A percentile compares a stretch with the other conserved stretches of the same genome.
Evolutionary conservation across 1,140 invertebrate genomes (phyloP).

Genomic region (Drosophila novamexicana): DNA sequence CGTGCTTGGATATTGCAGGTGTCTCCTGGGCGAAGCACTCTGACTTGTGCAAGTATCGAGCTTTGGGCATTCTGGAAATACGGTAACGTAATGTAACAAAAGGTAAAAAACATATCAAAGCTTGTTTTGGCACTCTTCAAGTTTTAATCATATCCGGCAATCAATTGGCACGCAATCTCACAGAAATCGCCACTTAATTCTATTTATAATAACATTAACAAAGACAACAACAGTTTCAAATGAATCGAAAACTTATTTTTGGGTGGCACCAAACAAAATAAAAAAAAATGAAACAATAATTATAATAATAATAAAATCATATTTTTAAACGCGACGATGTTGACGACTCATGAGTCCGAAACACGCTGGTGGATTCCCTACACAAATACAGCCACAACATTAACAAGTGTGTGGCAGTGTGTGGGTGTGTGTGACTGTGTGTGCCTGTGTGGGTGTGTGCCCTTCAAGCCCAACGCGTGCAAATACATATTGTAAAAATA

Average conservation of each 20-base stretch:
- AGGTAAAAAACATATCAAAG: constrained; percentile 7
- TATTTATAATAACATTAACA: constrained; percentile 75
- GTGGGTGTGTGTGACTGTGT: constrained; percentile 12
- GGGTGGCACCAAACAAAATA: constrained; percentile 46
- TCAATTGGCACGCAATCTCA: constrained; percentile 79
- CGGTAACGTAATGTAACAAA: background rate
- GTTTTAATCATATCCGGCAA: constrained; percentile 73
- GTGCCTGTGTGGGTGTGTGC: constrained; percentile 13
- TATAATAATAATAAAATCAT: constrained; percentile 51
- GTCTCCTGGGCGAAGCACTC: no score
- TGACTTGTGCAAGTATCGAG: no score
- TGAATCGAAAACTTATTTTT: constrained; percentile 77
- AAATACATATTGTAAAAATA: constrained; percentile 9
- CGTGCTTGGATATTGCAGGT: no score
- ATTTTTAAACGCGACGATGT: constrained; percentile 55
- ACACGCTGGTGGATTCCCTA: constrained; percentile 62
- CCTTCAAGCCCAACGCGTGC: constrained; percentile 35
- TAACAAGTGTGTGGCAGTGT: constrained; percentile 10
- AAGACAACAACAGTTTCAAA: constrained; percentile 63
- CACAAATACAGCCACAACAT: constrained; percentile 34
- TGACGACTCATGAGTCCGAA: constrained; percentile 26
- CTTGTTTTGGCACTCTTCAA: constrained; percentile 20
- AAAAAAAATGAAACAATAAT: constrained; percentile 36
- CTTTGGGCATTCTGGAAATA: background rate
- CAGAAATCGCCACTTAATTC: constrained; percentile 79